Evolutionary conservation across 2,888 invertebrate species (phyloP).

Genomic region (Pyrocoelia pectoralis): DNA sequence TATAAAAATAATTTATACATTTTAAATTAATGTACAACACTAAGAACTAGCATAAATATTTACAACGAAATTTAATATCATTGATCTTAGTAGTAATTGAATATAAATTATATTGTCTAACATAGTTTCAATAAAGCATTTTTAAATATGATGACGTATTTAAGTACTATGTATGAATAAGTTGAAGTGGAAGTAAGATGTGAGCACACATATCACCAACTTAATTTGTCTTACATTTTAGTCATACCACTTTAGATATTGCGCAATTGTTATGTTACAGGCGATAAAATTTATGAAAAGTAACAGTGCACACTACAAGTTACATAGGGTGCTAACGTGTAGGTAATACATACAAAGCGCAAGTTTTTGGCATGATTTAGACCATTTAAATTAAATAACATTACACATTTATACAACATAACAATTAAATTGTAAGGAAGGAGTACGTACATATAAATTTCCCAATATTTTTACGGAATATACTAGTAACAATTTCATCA

Average conservation of each 20-base stretch:
- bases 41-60: slow-evolving; percentile 21
- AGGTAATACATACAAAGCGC: no score
- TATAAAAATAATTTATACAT: slow-evolving; percentile 31
- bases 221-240: neutral
- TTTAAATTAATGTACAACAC: slow-evolving; percentile 23
- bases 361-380: no score
- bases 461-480: no score
- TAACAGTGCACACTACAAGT: neutral
- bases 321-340: neutral
- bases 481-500: no score
- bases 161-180: neutral
- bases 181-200: neutral
- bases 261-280: neutral
- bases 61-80: slow-evolving; percentile 26
- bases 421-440: no score
- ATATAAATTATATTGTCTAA: slow-evolving; percentile 26
- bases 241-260: neutral
- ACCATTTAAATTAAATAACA: no score
- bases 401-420: no score
- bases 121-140: slow-evolving; percentile 19
- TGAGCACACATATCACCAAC: neutral
- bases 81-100: slow-evolving; percentile 12
- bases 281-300: neutral
- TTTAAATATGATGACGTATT: neutral
- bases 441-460: no score